phyloP scores from a whole-genome alignment of 2,113 vertebrate species.

The Otus sunia region DNA sequence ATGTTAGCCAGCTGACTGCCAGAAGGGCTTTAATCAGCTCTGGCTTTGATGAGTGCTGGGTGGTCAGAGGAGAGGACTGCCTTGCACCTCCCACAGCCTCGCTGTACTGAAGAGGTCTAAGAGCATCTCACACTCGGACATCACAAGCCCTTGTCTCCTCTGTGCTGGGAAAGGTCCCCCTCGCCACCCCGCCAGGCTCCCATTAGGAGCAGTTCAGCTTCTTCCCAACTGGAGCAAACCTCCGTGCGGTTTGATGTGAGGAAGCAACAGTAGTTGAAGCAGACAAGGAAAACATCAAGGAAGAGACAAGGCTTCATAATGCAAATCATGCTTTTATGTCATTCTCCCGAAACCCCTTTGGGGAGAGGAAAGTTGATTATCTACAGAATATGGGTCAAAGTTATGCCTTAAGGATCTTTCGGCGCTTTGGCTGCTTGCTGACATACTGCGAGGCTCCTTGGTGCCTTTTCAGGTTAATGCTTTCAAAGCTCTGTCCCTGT shows the following conservation, averaged over 20 bases:
- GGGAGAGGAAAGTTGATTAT: constrained; percentile 55
- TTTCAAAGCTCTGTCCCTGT: constrained; percentile 30
- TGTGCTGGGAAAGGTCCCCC: not conserved
- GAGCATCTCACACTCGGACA: not conserved
- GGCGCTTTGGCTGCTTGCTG: constrained; percentile 1
- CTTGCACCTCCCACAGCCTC: not conserved
- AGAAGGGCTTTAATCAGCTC: constrained; percentile 6
- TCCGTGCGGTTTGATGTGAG: not conserved
- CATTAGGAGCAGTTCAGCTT: not conserved
- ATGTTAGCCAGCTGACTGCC: not conserved
- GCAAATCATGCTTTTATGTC: constrained; percentile 59
- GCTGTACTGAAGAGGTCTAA: not conserved
- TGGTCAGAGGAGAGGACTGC: not conserved
- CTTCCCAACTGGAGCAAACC: not conserved
- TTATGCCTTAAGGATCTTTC: constrained; percentile 53
- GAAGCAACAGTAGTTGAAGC: not conserved
- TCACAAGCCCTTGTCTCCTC: not conserved
- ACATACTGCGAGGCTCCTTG: not conserved
- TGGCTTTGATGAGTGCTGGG: not conserved
- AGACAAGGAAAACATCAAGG: constrained; percentile 56
- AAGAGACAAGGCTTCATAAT: constrained; percentile 49
- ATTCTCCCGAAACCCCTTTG: constrained; percentile 9
- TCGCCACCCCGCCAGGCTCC: not conserved
- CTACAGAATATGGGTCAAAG: constrained; percentile 63
- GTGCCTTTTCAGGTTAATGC: constrained; percentile 40